Percentiles rank a stretch among this genome's conserved stretches.
phyloP scores from a whole-genome alignment of 1,140 invertebrate species.

The Dryas iulia region DNA sequence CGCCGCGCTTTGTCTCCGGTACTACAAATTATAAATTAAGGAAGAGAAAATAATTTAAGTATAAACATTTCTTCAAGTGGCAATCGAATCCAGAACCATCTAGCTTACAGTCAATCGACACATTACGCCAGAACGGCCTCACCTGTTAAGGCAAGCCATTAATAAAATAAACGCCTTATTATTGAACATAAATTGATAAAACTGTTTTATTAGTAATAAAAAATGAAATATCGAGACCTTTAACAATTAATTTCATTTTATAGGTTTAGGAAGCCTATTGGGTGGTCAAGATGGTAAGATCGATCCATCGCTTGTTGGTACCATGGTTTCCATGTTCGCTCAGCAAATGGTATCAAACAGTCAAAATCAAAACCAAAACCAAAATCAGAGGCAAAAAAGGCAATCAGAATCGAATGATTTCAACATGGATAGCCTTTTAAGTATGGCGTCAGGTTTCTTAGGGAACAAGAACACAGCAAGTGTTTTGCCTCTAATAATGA shows the following conservation, averaged over 20 bases:
- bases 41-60: no score
- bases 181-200: background rate
- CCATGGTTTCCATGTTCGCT: conserved; percentile 79
- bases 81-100: no score
- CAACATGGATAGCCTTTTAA: conserved; percentile 81
- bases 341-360: conserved; percentile 49
- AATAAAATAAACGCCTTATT: background rate
- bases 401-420: conserved; percentile 53
- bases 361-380: conserved; percentile 30
- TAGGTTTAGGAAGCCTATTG: conserved; percentile 78
- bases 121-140: background rate
- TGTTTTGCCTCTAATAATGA: conserved; percentile 84
- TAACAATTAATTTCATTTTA: conserved; percentile 33
- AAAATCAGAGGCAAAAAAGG: conserved; percentile 47
- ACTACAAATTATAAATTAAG: no score
- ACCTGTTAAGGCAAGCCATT: background rate
- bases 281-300: conserved; percentile 78
- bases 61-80: no score
- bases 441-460: conserved; percentile 82
- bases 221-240: background rate
- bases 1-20: no score
- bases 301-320: conserved; percentile 79
- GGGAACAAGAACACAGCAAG: conserved; percentile 81
- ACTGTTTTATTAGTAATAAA: background rate
- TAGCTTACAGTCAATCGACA: no score